Percentiles rank a stretch among this genome's conserved stretches.
Conservation (phyloP, 2,888 invertebrate genomes). For the Campoplex capitator region DNA sequence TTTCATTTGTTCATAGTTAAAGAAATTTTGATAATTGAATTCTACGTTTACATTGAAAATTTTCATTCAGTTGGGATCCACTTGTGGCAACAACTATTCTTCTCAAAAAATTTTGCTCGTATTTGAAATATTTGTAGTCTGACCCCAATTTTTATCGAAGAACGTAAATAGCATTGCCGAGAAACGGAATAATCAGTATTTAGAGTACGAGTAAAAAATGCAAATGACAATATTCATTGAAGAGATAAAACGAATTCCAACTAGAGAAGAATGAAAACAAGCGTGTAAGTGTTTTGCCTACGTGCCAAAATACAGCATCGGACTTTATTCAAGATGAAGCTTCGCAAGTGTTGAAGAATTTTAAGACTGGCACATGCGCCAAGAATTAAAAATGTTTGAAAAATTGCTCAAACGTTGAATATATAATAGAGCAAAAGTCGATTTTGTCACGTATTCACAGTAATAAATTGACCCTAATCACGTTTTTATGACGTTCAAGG, state of each 20-base stretch:
- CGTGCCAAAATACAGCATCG: background rate
- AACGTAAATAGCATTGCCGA: background rate
- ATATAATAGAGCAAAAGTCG: background rate
- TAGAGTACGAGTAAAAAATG: background rate
- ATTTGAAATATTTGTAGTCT: too few relatives aligned
- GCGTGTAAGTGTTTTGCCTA: background rate
- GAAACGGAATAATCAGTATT: background rate
- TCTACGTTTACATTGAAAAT: too few relatives aligned
- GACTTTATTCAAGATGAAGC: background rate
- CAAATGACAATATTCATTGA: background rate
- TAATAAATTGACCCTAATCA: slow-evolving; percentile 25
- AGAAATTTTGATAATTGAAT: too few relatives aligned
- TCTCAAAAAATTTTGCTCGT: too few relatives aligned
- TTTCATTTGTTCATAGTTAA: too few relatives aligned
- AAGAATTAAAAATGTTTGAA: background rate
- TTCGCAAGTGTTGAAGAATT: background rate
- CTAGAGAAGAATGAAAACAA: background rate
- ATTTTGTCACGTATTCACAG: background rate
- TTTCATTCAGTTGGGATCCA: too few relatives aligned
- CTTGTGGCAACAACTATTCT: too few relatives aligned
- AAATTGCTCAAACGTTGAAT: background rate
- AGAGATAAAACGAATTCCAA: background rate
- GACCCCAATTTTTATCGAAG: background rate
- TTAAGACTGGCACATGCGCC: background rate
- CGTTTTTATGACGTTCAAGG: slow-evolving; percentile 31